Evolutionary conservation across 2,888 invertebrate species (phyloP).

Genomic region (Archips xylosteana): DNA sequence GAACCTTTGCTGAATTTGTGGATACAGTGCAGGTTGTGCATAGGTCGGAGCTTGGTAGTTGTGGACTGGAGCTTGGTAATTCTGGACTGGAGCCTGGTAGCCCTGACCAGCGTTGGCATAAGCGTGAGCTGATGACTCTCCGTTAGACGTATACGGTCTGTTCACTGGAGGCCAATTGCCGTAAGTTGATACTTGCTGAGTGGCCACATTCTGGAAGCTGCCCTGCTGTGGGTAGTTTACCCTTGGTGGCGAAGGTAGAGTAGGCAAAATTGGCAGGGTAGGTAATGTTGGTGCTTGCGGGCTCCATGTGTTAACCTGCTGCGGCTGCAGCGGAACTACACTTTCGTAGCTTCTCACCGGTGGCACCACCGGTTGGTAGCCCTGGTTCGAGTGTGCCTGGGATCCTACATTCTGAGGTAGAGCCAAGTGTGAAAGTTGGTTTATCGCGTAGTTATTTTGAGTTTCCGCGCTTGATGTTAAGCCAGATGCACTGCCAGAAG

Average conservation of each 20-base stretch:
- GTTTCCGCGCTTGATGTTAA: slow-evolving; percentile 12
- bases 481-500: slow-evolving; percentile 20
- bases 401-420: slow-evolving; percentile 17
- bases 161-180: slow-evolving; percentile 6
- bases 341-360: slow-evolving; percentile 6
- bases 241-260: slow-evolving; percentile 7
- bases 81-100: slow-evolving; percentile 1
- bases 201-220: neutral
- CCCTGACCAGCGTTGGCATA: slow-evolving; percentile 12
- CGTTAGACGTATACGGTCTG: neutral
- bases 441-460: slow-evolving; percentile 16
- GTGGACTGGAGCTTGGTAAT: neutral
- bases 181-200: neutral
- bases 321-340: neutral
- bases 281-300: slow-evolving; percentile 17
- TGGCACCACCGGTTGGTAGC: slow-evolving; percentile 4
- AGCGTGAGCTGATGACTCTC: neutral
- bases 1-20: neutral
- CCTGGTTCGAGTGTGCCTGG: slow-evolving; percentile 8
- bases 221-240: slow-evolving; percentile 2
- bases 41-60: neutral
- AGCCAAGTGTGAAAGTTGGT: slow-evolving; percentile 14
- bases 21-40: neutral
- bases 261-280: slow-evolving; percentile 21
- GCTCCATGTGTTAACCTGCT: slow-evolving; percentile 19